Conservation (phyloP, 2,797 vertebrate species). For the Falco rusticolus region DNA sequence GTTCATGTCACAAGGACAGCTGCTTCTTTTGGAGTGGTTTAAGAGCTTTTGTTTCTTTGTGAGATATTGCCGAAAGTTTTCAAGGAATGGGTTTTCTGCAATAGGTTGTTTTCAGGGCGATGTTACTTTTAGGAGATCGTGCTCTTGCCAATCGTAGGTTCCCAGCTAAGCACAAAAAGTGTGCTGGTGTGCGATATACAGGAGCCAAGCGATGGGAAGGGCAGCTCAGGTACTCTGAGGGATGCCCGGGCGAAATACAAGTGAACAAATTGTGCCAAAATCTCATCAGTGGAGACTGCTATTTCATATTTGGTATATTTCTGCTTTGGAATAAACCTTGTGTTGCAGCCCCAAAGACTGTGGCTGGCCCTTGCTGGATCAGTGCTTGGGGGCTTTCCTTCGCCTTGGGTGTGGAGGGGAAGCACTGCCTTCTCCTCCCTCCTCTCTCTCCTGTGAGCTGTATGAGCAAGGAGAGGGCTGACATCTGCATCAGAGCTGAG, state of each 20-base stretch:
- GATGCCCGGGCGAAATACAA: not conserved
- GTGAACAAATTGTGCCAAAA: not conserved
- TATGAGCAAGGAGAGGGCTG: not conserved
- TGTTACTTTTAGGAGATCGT: accelerated
- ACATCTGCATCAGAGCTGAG: accelerated
- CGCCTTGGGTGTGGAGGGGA: not conserved
- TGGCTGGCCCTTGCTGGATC: accelerated
- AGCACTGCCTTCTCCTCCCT: not conserved
- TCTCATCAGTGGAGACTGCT: not conserved
- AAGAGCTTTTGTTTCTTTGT: not conserved
- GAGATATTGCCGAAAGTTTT: not conserved
- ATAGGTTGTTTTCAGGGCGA: not conserved
- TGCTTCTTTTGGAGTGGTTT: not conserved
- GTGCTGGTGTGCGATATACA: not conserved
- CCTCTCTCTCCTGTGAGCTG: not conserved
- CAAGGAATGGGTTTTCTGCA: not conserved
- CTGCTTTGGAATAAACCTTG: not conserved
- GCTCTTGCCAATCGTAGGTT: not conserved
- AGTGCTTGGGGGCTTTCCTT: not conserved
- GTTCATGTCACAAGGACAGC: accelerated
- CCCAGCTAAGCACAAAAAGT: not conserved
- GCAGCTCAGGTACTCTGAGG: not conserved
- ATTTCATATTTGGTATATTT: not conserved
- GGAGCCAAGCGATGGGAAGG: not conserved
- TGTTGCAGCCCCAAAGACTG: not conserved